These are phyloP conservation scores for Chamaetylas fuelleborni DNA, from an alignment of 2,113 vertebrate genomes.

Conservation along the genomic window DNA sequence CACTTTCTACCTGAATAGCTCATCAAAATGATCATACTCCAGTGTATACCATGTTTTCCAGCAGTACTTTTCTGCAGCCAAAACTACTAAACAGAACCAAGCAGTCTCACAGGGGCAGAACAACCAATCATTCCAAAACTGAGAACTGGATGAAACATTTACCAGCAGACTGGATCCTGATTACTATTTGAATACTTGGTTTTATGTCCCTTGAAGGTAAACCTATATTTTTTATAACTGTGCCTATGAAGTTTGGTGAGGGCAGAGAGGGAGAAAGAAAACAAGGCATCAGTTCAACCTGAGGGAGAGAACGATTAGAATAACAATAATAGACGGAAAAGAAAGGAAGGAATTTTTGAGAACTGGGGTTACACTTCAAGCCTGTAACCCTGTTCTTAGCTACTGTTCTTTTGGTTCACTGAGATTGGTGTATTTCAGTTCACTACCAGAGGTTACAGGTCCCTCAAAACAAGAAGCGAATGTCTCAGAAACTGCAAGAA, in stretches of 20 bases:
- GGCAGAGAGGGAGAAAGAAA: not conserved
- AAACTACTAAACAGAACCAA: not conserved
- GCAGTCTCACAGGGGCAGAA: not conserved
- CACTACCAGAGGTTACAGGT: not conserved
- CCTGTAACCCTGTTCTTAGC: not conserved
- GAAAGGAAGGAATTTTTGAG: not conserved
- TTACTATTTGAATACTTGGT: not conserved
- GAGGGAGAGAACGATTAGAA: not conserved
- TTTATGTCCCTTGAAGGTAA: not conserved
- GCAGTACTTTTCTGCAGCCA: not conserved
- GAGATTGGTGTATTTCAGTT: not conserved
- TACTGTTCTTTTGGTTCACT: not conserved
- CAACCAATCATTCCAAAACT: not conserved
- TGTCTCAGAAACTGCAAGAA: not conserved
- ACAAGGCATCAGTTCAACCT: not conserved
- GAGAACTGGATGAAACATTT: not conserved
- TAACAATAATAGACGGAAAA: not conserved
- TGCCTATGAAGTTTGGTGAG: not conserved
- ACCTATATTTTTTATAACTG: not conserved
- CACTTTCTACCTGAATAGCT: not conserved
- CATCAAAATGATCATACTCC: not conserved
- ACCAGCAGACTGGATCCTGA: not conserved
- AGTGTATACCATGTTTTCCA: not conserved
- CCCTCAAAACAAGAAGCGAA: not conserved
- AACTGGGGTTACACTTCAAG: not conserved